Evolutionary conservation across 2,797 vertebrate genomes (phyloP).

Genomic region (Anguilla megastoma): DNA sequence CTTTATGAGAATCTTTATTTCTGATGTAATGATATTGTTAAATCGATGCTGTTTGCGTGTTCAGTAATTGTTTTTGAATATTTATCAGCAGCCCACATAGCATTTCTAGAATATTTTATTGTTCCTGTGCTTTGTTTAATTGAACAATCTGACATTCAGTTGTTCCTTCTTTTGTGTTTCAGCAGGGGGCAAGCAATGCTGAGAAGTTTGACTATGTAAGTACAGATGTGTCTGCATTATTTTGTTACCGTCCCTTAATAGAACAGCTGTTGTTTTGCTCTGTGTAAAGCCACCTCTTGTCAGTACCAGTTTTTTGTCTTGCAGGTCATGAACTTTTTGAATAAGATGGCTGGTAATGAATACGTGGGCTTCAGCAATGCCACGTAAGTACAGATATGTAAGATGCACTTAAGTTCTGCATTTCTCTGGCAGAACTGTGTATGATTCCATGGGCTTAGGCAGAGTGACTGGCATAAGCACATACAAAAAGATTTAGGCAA

Average conservation of each 20-base stretch:
- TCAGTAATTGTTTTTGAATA: neutral
- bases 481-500: neutral
- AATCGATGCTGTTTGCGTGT: neutral
- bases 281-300: neutral
- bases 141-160: conserved; percentile 23
- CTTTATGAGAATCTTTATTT: neutral
- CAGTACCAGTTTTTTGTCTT: conserved; percentile 33
- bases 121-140: conserved; percentile 42
- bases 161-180: conserved; percentile 51
- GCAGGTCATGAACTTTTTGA: conserved; percentile 95
- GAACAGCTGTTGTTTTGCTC: neutral
- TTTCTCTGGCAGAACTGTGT: neutral
- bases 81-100: neutral
- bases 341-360: conserved; percentile 94
- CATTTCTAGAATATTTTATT: neutral
- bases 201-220: conserved; percentile 99
- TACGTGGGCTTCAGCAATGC: conserved; percentile 98
- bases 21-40: neutral
- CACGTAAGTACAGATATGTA: conserved; percentile 78
- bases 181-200: conserved; percentile 93
- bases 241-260: neutral
- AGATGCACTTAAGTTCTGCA: neutral
- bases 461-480: neutral
- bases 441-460: neutral
- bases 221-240: conserved; percentile 45